These are phyloP conservation scores for Physocephala rufipes DNA, from an alignment of 2,888 invertebrate genomes.

Conservation along the genomic window DNA sequence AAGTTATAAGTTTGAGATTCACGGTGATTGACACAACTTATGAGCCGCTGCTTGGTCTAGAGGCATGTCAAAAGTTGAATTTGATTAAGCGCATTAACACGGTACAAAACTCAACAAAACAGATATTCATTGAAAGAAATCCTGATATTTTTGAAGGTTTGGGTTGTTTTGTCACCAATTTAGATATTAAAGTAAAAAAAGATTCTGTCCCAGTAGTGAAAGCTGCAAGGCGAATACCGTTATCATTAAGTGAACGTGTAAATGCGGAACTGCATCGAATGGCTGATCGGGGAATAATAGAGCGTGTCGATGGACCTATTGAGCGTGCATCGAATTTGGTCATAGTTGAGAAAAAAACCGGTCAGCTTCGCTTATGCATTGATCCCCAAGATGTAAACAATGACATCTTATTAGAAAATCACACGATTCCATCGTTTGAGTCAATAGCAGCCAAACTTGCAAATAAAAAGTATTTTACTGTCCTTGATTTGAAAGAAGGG, in stretches of 20 bases:
- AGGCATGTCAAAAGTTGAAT: conserved; percentile 31
- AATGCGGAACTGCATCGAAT: too few species aligned
- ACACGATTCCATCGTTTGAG: conserved; percentile 7
- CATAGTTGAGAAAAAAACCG: too few species aligned
- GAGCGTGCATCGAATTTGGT: too few species aligned
- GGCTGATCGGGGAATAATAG: too few species aligned
- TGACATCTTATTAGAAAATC: too few species aligned
- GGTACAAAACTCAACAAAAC: too few species aligned
- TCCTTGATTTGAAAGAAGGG: conserved; percentile 10
- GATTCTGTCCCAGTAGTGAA: conserved; percentile 37
- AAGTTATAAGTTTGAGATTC: conserved; percentile 41
- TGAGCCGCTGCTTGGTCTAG: conserved; percentile 31
- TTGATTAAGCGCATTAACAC: too few species aligned
- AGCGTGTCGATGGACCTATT: too few species aligned
- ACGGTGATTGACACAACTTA: conserved; percentile 35
- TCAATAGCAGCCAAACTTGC: neutral
- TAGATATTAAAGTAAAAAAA: conserved; percentile 40
- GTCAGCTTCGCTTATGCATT: too few species aligned
- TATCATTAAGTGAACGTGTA: conserved; percentile 35
- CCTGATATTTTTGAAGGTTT: conserved; percentile 41
- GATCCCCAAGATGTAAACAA: too few species aligned
- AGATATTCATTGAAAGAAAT: conserved; percentile 29
- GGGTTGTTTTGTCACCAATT: conserved; percentile 39
- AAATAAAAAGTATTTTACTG: neutral
- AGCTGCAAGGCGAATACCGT: conserved; percentile 40